Percentiles rank a stretch among this genome's conserved stretches.
phyloP scores from a whole-genome alignment of 2,888 invertebrate genomes.

The Nomada ferruginata region DNA sequence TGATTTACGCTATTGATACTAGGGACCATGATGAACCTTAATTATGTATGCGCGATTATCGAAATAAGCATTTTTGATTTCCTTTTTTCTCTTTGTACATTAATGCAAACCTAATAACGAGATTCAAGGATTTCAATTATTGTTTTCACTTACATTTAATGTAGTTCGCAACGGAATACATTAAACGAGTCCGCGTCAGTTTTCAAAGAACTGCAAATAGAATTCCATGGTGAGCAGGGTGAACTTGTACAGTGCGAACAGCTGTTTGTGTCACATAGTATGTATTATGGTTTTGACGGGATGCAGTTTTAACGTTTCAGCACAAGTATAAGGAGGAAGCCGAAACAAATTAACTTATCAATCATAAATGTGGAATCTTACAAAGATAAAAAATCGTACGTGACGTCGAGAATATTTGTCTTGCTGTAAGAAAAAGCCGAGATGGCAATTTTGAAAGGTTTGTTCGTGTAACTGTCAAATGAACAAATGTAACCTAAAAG shows the following conservation, averaged over 20 bases:
- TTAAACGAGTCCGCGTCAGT: background rate
- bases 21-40: too few species aligned
- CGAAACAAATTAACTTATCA: background rate
- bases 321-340: background rate
- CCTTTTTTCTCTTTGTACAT: too few species aligned
- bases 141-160: too few species aligned
- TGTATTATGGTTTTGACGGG: background rate
- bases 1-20: too few species aligned
- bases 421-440: background rate
- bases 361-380: constrained; percentile 5
- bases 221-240: background rate
- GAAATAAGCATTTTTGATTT: too few species aligned
- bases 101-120: too few species aligned
- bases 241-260: constrained; percentile 21
- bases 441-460: constrained; percentile 35
- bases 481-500: constrained; percentile 39
- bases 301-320: background rate
- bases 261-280: constrained; percentile 7
- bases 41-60: too few species aligned
- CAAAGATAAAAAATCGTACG: background rate
- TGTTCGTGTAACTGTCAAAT: constrained; percentile 44
- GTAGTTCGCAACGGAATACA: too few species aligned
- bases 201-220: constrained; percentile 12
- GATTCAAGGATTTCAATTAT: too few species aligned
- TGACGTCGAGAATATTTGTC: background rate